Evolutionary conservation across 2,113 vertebrate genomes (phyloP).

Genomic region (Myrmecophaga tridactyla): DNA sequence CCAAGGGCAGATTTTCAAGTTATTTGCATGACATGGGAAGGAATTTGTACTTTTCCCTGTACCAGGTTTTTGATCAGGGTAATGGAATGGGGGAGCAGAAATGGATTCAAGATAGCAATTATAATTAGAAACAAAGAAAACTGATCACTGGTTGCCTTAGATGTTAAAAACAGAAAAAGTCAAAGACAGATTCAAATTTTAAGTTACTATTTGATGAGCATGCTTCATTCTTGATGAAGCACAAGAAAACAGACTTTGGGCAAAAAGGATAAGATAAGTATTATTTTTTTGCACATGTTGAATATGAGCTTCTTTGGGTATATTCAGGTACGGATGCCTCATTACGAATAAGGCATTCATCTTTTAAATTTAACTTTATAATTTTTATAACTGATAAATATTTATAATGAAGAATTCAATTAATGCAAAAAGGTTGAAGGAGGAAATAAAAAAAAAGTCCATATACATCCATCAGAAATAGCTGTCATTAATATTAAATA

Average conservation of each 20-base stretch:
- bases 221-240: neutral
- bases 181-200: conserved; percentile 26
- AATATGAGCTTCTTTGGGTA: neutral
- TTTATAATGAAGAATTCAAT: conserved; percentile 30
- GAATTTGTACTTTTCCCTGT: neutral
- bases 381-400: conserved; percentile 25
- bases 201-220: neutral
- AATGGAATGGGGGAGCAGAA: neutral
- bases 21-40: neutral
- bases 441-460: neutral
- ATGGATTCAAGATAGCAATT: neutral
- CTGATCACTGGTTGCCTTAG: neutral
- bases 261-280: neutral
- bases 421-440: neutral
- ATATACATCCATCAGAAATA: neutral
- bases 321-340: neutral
- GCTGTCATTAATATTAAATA: neutral
- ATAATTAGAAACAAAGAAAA: neutral
- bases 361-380: conserved; percentile 24
- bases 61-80: neutral
- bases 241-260: neutral
- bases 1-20: neutral
- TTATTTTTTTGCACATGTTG: neutral
- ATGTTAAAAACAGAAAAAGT: neutral
- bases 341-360: neutral